phyloP scores from a whole-genome alignment of 2,888 invertebrate species.

The Ormyrus rosae region DNA sequence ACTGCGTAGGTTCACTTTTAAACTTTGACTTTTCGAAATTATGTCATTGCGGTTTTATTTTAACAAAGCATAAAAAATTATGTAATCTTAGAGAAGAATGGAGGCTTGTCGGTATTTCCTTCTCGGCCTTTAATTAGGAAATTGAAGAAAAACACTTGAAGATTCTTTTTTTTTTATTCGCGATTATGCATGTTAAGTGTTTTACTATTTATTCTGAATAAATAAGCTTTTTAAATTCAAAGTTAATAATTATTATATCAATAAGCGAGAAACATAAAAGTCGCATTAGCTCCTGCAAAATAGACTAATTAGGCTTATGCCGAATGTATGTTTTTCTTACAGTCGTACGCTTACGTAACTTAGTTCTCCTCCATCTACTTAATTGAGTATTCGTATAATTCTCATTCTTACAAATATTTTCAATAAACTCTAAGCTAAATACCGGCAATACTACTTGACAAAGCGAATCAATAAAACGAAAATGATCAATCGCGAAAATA shows the following conservation, averaged over 20 bases:
- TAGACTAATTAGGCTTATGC: neutral
- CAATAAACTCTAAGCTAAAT: too few relatives aligned
- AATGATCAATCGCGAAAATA: too few relatives aligned
- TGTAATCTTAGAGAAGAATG: neutral
- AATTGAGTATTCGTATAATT: neutral
- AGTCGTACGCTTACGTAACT: constrained; percentile 21
- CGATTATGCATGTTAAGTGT: neutral
- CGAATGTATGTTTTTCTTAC: neutral
- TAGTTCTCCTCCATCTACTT: too few relatives aligned
- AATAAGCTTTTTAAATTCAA: constrained; percentile 1
- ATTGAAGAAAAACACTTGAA: neutral
- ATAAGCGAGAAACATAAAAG: neutral
- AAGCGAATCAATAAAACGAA: too few relatives aligned
- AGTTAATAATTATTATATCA: too few relatives aligned
- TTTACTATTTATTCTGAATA: too few relatives aligned
- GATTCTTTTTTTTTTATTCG: neutral
- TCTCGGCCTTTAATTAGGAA: constrained; percentile 1
- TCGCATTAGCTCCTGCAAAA: neutral
- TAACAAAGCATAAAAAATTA: constrained; percentile 18
- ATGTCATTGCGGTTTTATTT: constrained; percentile 10
- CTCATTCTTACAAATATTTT: too few relatives aligned
- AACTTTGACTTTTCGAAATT: neutral
- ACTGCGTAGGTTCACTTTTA: too few relatives aligned
- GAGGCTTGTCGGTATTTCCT: neutral
- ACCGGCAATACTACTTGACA: too few relatives aligned